Evolutionary conservation across 2,888 invertebrate genomes (phyloP).

Genomic region (Scrobipalpa costella): DNA sequence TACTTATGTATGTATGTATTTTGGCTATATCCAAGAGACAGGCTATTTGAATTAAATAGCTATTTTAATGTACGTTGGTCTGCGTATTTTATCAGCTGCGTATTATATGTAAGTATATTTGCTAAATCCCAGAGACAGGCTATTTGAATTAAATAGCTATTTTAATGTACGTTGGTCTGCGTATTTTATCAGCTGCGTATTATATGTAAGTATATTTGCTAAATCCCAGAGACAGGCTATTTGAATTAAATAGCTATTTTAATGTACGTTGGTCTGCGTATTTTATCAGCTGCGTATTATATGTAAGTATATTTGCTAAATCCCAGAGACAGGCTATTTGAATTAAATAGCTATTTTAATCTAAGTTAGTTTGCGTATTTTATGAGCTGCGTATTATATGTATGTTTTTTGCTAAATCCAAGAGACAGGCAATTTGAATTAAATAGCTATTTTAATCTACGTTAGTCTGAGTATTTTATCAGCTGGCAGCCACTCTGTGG

Average conservation of each 20-base stretch:
- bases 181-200: neutral
- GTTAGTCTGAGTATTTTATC: neutral
- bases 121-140: neutral
- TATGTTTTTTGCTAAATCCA: neutral
- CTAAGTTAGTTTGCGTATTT: no score
- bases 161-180: neutral
- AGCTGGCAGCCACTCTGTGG: neutral
- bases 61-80: no score
- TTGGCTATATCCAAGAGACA: no score
- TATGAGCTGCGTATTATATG: no score
- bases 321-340: no score
- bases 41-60: no score
- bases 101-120: no score
- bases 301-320: no score
- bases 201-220: no score
- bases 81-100: no score
- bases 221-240: neutral
- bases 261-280: neutral
- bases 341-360: no score
- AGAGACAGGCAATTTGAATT: neutral
- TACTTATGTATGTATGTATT: no score
- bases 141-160: neutral
- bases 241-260: conserved; percentile 1
- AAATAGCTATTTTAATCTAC: conserved; percentile 2
- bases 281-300: neutral